A percentile compares a stretch with the other conserved stretches of the same genome.
These are phyloP conservation scores for Drosophila kambysellisi DNA, from an alignment of 2,888 invertebrate genomes.

Conservation along the genomic window DNA sequence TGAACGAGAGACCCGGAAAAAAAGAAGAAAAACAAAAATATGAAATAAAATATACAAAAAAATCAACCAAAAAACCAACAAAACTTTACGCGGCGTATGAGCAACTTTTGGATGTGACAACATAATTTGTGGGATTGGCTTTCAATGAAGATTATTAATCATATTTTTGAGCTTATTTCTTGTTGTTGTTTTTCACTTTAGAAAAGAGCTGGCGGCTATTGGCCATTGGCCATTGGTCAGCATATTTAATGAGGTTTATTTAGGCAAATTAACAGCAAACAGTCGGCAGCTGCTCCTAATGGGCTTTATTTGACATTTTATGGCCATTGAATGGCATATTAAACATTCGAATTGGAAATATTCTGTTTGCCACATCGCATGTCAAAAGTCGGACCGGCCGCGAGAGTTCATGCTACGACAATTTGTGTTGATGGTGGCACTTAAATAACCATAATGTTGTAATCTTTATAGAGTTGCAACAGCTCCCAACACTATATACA, in stretches of 20 bases:
- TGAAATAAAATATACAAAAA: background rate
- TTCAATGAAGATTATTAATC: conserved; percentile 64
- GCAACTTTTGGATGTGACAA: conserved; percentile 76
- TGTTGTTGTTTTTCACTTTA: conserved; percentile 29
- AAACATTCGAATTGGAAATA: conserved; percentile 42
- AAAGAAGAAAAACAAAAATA: conserved; percentile 3
- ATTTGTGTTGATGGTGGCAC: conserved; percentile 56
- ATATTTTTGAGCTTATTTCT: conserved; percentile 46
- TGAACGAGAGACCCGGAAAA: conserved; percentile 53
- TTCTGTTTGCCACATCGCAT: conserved; percentile 29
- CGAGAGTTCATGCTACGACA: conserved; percentile 11
- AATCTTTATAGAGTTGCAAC: conserved; percentile 54
- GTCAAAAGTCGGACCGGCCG: conserved; percentile 67
- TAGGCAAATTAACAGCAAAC: conserved; percentile 65
- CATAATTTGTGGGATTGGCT: conserved; percentile 74
- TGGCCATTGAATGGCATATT: conserved; percentile 70
- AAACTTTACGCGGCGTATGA: conserved; percentile 43
- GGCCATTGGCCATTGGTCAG: conserved; percentile 52
- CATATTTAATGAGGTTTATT: conserved; percentile 77
- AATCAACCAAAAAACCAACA: background rate
- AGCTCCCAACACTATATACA: conserved; percentile 16
- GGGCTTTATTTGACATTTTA: conserved; percentile 76
- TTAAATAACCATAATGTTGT: conserved; percentile 58
- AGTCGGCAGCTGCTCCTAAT: conserved; percentile 44
- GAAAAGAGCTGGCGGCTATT: conserved; percentile 32